Evolutionary conservation across 2,888 invertebrate species (phyloP).

Genomic region (Drosophila villosipedis): DNA sequence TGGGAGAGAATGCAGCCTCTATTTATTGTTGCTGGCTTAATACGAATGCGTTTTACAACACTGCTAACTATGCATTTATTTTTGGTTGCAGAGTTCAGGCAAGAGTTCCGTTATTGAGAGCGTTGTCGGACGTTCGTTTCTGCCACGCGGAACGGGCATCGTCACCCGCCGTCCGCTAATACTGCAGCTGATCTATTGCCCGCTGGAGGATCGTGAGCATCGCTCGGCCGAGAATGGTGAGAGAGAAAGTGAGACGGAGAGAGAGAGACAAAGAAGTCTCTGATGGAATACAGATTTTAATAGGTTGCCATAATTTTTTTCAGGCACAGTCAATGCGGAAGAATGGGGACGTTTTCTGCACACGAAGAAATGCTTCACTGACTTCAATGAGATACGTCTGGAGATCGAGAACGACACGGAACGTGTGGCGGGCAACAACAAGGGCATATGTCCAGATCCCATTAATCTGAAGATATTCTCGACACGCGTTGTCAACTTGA

Average conservation of each 20-base stretch:
- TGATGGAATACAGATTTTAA: conserved; percentile 6
- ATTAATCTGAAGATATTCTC: conserved; percentile 99
- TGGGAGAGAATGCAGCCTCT: not conserved
- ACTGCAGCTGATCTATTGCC: conserved; percentile 96
- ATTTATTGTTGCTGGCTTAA: not conserved
- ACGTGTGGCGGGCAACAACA: conserved; percentile 96
- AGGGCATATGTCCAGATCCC: conserved; percentile 97
- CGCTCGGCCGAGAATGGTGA: conserved; percentile 94
- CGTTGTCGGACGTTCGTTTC: conserved; percentile 97
- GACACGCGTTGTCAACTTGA: conserved; percentile 96
- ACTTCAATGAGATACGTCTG: conserved; percentile 95
- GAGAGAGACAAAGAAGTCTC: conserved; percentile 1
- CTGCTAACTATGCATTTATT: not conserved
- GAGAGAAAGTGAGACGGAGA: not conserved
- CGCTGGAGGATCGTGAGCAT: conserved; percentile 94
- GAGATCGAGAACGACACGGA: conserved; percentile 99
- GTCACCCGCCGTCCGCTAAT: conserved; percentile 98
- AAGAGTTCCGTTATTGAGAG: conserved; percentile 99
- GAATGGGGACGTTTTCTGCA: conserved; percentile 99
- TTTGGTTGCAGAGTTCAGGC: conserved; percentile 94
- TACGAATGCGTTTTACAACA: not conserved
- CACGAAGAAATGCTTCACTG: conserved; percentile 93
- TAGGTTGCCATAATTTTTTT: not conserved
- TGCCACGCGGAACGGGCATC: conserved; percentile 98
- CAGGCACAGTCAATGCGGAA: conserved; percentile 93